These are phyloP conservation scores for Mystacides longicornis DNA, from an alignment of 2,888 invertebrate species.

Conservation along the genomic window DNA sequence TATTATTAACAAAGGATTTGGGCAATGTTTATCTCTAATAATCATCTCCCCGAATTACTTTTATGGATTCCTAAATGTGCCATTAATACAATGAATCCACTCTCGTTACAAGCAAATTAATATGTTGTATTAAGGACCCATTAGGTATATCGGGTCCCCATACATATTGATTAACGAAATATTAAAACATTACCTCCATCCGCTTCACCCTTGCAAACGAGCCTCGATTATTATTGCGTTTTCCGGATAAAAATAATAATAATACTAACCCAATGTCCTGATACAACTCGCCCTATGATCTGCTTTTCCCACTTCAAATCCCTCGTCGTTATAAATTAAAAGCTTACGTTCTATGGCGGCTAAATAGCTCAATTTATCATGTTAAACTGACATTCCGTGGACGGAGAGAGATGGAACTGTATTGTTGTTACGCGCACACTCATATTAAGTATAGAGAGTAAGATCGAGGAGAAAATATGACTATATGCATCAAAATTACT, in stretches of 20 bases:
- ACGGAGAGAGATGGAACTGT: slow-evolving; percentile 5
- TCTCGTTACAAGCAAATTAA: neutral
- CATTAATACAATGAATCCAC: neutral
- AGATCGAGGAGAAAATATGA: slow-evolving; percentile 8
- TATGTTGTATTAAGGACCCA: neutral
- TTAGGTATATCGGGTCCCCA: neutral
- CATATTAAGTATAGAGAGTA: slow-evolving; percentile 1
- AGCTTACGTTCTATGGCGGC: slow-evolving; percentile 24
- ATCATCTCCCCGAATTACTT: too few species aligned
- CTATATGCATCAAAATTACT: neutral
- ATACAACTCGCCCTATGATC: neutral
- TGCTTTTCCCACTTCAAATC: slow-evolving; percentile 9
- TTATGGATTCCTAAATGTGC: neutral
- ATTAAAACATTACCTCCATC: neutral
- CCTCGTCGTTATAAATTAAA: slow-evolving; percentile 24
- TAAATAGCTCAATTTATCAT: slow-evolving; percentile 26
- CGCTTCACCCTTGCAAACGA: neutral
- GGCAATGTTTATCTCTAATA: too few species aligned
- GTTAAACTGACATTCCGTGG: slow-evolving; percentile 22
- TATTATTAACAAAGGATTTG: too few species aligned
- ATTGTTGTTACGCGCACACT: too few species aligned
- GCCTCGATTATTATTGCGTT: slow-evolving; percentile 6
- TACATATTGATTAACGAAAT: slow-evolving; percentile 3
- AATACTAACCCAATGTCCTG: neutral
- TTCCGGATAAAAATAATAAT: slow-evolving; percentile 2